Evolutionary conservation across 2,888 invertebrate species (phyloP), one percentile per base, ranked within the genome.

Genomic region (Volucella inflata): DNA sequence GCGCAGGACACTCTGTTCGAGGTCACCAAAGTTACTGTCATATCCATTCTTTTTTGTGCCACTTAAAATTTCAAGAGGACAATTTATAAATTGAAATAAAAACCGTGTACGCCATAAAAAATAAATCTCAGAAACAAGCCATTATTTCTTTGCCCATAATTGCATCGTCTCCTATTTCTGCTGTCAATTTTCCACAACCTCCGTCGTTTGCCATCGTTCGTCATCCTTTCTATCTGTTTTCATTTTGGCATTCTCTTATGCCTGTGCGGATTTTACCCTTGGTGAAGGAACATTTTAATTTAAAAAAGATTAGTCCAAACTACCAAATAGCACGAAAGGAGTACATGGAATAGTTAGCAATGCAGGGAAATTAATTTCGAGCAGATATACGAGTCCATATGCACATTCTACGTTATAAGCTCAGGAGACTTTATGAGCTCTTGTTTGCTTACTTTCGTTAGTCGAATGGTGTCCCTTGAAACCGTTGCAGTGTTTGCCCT

Each of bases 291-390:
- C 30, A 30, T 30, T 64, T 53, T 59, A 53, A 76, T 46, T 36
- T 44, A 10, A 21, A 65, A 74, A 46, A 74, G 76, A 85, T 80
- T 79, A 84, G 65, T 70, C 71, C 38, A 85, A 80, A 80, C 76
- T 80, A 70, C 80, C 75, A 67, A 85, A 76, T 71, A 85, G 76
- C 84, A 85, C 80, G 84, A 80, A 75, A 60, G 75, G 55, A 65
- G 80, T 70, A 84, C n/a, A n/a, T n/a, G n/a, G 30, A 30, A 30
- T 30, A 6, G 30, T 30, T 30, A 30, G 75, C 80, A 80, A 48
- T 85, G 79, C 83, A 84, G 83, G 79, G 59, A 79, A 84, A 79
- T 79, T 79, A 57, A 84, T 84, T 84, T 79, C 57, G 50, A 48
- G 65, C 62, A 55, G 38, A 53, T 57, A 62, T 51, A 21, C 21